A percentile compares a stretch with the other conserved stretches of the same genome.
phyloP scores from a whole-genome alignment of 1,140 invertebrate species.

The Hylaeus volcanicus region DNA sequence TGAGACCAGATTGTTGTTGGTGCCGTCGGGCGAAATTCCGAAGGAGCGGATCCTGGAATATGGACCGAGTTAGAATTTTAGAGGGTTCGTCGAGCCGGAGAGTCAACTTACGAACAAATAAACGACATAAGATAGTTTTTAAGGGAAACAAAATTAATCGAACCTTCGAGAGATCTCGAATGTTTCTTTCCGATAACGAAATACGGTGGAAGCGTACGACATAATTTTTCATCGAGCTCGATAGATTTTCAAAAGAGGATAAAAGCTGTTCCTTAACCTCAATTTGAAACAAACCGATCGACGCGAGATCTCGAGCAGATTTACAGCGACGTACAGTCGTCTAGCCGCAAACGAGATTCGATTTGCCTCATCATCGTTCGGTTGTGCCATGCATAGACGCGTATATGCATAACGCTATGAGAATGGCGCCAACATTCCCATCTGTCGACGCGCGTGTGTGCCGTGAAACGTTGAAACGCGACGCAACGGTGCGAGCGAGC shows the following conservation, averaged over 20 bases:
- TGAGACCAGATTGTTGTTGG: slow-evolving; percentile 36
- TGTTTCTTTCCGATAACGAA: too few species aligned
- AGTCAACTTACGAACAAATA: too few species aligned
- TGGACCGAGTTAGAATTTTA: not conserved
- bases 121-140: too few species aligned
- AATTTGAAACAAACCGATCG: not conserved
- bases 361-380: slow-evolving; percentile 24
- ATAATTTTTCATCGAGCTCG: too few species aligned
- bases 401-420: slow-evolving; percentile 42
- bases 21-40: slow-evolving; percentile 13
- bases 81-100: not conserved
- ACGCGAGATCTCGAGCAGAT: not conserved
- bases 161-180: too few species aligned
- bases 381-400: not conserved
- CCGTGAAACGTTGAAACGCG: slow-evolving; percentile 52
- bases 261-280: too few species aligned
- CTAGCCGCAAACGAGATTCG: slow-evolving; percentile 5
- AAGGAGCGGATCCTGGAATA: not conserved
- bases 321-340: not conserved
- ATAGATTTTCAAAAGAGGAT: not conserved
- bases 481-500: not conserved
- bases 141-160: too few species aligned
- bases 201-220: not conserved
- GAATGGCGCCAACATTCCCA: slow-evolving; percentile 72
- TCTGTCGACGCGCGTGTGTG: slow-evolving; percentile 62